A percentile compares a stretch with the other conserved stretches of the same genome.
These are phyloP conservation scores for Synanceia verrucosa DNA, from an alignment of 2,797 vertebrate species.

Conservation along the genomic window DNA sequence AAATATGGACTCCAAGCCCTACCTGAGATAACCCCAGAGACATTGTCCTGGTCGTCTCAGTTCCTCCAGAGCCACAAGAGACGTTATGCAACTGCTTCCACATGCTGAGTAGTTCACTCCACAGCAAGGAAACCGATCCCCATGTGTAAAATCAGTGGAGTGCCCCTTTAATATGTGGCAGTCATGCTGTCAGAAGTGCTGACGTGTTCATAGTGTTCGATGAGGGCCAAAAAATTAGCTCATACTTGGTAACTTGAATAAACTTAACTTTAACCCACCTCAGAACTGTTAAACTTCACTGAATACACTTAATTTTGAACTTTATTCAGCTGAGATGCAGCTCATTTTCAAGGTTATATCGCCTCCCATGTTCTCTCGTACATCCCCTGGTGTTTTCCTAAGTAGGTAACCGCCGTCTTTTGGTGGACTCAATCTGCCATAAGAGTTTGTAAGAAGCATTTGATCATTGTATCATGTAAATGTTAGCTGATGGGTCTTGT, in stretches of 20 bases:
- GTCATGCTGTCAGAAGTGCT: conserved; percentile 36
- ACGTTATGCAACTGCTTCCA: conserved; percentile 10
- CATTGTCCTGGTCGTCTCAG: conserved; percentile 9
- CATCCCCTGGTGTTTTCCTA: conserved; percentile 1
- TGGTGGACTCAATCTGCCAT: conserved; percentile 31
- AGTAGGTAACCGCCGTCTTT: background rate
- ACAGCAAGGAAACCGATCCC: conserved; percentile 22
- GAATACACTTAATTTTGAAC: conserved; percentile 8
- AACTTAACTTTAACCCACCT: conserved; percentile 40
- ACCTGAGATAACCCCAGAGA: background rate
- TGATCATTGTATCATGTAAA: conserved; percentile 27
- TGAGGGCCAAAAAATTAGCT: conserved; percentile 8
- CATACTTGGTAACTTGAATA: background rate
- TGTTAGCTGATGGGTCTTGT: background rate
- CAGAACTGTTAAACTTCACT: conserved; percentile 32
- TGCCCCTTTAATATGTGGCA: conserved; percentile 24
- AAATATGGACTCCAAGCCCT: background rate
- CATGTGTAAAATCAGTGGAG: conserved; percentile 44
- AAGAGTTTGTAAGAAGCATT: conserved; percentile 17
- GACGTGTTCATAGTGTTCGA: conserved; percentile 4
- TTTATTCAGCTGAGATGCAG: conserved; percentile 34
- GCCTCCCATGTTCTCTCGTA: conserved; percentile 1
- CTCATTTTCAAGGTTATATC: conserved; percentile 15
- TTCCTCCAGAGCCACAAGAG: conserved; percentile 10
- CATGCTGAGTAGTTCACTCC: conserved; percentile 1